A percentile compares a stretch with the other conserved stretches of the same genome.
Conservation (phyloP, 2,888 invertebrate species). For the Serrognathus titanus region DNA sequence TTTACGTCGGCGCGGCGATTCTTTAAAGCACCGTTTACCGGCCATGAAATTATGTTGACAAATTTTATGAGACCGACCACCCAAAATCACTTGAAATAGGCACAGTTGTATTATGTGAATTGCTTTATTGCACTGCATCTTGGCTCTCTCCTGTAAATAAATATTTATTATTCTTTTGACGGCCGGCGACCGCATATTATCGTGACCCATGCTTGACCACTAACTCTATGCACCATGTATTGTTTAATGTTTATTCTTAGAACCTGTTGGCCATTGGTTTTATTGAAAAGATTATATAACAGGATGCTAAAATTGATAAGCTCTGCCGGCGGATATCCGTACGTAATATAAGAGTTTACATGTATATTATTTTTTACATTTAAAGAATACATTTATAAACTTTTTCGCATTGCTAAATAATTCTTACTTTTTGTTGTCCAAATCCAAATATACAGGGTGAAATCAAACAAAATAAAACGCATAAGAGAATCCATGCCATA, state of each 20-base stretch:
- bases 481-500: too few species aligned
- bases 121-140: conserved; percentile 1
- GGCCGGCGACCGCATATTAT: conserved; percentile 21
- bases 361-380: too few species aligned
- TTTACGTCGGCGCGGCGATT: background rate
- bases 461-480: too few species aligned
- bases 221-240: background rate
- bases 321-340: conserved; percentile 15
- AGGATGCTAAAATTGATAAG: conserved; percentile 15
- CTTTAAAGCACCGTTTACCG: conserved; percentile 8
- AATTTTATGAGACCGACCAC: conserved; percentile 23
- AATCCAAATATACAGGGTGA: too few species aligned
- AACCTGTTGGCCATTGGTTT: conserved; percentile 11
- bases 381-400: too few species aligned
- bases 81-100: conserved; percentile 19
- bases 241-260: background rate
- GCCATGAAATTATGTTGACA: conserved; percentile 19
- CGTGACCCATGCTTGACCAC: conserved; percentile 26
- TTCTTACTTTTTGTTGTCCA: too few species aligned
- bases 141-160: background rate
- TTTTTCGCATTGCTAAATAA: too few species aligned
- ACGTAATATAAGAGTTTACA: background rate
- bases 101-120: conserved; percentile 4
- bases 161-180: conserved; percentile 12
- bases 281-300: conserved; percentile 15